Conservation (phyloP, 2,888 invertebrate genomes). For the Brenthis daphne region DNA sequence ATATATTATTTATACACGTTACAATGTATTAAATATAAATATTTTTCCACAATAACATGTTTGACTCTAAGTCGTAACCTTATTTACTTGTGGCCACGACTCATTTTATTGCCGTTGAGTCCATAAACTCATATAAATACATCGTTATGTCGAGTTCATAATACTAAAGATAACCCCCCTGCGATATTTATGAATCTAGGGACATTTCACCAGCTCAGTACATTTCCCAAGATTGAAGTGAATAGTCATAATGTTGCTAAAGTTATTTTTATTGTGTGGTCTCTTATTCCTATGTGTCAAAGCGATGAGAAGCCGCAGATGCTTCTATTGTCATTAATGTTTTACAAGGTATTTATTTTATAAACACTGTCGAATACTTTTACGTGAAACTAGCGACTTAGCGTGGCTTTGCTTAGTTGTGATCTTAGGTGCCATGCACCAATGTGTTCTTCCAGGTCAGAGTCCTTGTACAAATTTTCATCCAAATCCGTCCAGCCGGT, state of each 20-base stretch:
- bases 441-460: no score
- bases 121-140: constrained; percentile 49
- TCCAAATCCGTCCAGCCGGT: no score
- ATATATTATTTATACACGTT: background rate
- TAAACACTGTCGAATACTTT: background rate
- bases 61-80: constrained; percentile 38
- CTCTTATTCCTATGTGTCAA: constrained; percentile 68
- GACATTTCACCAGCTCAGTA: constrained; percentile 45
- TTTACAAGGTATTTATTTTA: constrained; percentile 11
- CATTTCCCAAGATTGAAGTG: constrained; percentile 41
- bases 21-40: constrained; percentile 10
- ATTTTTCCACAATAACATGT: constrained; percentile 24
- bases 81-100: constrained; percentile 36
- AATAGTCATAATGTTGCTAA: constrained; percentile 64
- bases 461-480: no score
- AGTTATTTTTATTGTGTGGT: constrained; percentile 66
- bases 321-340: constrained; percentile 53
- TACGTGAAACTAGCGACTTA: no score
- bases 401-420: no score
- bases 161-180: constrained; percentile 45
- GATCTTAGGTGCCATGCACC: no score
- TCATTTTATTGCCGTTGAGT: constrained; percentile 47
- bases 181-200: constrained; percentile 40
- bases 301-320: constrained; percentile 55
- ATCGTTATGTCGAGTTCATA: constrained; percentile 39